phyloP scores from a whole-genome alignment of 1,140 invertebrate genomes.

The Leptopilina clavipes region DNA sequence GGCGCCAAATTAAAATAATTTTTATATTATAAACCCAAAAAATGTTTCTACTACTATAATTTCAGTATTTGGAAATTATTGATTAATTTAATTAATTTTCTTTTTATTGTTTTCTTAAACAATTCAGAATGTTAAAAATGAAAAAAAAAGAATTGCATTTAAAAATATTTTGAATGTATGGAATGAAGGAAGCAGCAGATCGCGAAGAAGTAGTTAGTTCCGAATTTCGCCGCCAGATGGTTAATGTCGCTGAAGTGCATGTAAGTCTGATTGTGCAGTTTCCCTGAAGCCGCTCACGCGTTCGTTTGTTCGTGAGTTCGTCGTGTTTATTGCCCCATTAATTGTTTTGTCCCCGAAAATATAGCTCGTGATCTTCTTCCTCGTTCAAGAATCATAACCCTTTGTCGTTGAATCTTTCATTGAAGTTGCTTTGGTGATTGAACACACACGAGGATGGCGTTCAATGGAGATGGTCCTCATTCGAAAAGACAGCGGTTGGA shows the following conservation, averaged over 20 bases:
- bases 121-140: not conserved
- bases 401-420: constrained; percentile 39
- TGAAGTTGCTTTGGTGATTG: constrained; percentile 38
- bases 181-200: not conserved
- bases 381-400: constrained; percentile 43
- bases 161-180: not conserved
- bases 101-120: no score
- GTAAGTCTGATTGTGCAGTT: constrained; percentile 55
- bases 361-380: constrained; percentile 47
- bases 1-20: no score
- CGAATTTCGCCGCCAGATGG: not conserved
- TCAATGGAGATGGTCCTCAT: constrained; percentile 76
- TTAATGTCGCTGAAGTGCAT: constrained; percentile 25
- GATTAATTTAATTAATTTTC: no score
- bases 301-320: constrained; percentile 58
- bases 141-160: not conserved
- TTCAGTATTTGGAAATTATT: no score
- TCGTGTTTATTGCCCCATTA: constrained; percentile 60
- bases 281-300: constrained; percentile 67
- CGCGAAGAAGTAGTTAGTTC: not conserved
- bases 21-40: no score
- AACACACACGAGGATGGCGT: constrained; percentile 70
- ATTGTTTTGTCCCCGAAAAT: constrained; percentile 56
- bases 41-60: no score
- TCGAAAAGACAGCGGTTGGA: constrained; percentile 76